Percentiles rank a stretch among this genome's conserved stretches.
Conservation (phyloP, 37 sponge, comb jelly and placozoan species). For the Cladorhizidae sp. region DNA sequence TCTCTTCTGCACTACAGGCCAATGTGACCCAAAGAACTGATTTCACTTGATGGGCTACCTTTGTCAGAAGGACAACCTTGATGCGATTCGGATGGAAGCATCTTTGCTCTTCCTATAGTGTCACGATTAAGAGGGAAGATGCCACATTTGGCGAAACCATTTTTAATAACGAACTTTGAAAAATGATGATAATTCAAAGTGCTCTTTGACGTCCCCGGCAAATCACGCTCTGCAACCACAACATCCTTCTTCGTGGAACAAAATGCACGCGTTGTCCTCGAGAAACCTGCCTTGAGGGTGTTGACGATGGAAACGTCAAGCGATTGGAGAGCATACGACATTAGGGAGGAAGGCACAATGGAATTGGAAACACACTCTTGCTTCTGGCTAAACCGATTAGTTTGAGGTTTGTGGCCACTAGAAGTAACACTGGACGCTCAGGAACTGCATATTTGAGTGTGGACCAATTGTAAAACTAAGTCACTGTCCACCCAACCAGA, state of each 20-base stretch:
- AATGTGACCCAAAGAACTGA: not conserved
- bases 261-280: not conserved
- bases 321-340: too few relatives aligned
- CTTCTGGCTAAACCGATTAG: not conserved
- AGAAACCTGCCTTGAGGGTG: not conserved
- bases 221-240: not conserved
- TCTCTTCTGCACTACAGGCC: too few relatives aligned
- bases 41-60: not conserved
- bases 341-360: not conserved
- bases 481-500: not conserved
- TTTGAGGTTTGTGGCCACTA: too few relatives aligned
- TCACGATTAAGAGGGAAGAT: not conserved
- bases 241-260: not conserved
- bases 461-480: not conserved
- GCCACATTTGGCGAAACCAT: not conserved
- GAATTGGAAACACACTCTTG: not conserved
- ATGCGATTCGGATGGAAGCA: not conserved
- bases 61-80: not conserved
- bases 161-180: not conserved
- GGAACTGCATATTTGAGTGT: not conserved
- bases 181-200: not conserved
- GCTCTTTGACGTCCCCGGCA: not conserved
- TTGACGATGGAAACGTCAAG: not conserved
- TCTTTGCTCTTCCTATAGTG: not conserved
- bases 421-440: not conserved